Conservation (phyloP, 2,797 vertebrate species). For the Xenopus petersii region DNA sequence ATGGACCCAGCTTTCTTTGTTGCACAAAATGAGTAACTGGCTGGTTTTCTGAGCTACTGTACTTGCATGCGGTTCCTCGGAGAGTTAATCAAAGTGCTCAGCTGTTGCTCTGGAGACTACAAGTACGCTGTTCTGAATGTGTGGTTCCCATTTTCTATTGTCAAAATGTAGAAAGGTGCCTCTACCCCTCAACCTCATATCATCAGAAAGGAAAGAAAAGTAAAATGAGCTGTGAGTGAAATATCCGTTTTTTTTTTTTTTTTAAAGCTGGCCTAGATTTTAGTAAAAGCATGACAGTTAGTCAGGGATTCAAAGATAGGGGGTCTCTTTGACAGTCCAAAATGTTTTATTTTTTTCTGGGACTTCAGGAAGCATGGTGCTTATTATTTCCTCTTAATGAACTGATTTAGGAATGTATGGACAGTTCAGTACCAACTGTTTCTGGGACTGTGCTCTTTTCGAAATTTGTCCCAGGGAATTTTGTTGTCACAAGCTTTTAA, state of each 20-base stretch:
- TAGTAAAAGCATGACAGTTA: not conserved
- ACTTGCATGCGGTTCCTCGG: conserved; percentile 8
- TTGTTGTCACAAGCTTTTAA: too few species aligned
- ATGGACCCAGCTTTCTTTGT: conserved; percentile 4
- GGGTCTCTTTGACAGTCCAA: too few species aligned
- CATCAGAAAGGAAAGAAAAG: conserved; percentile 9
- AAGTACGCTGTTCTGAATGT: not conserved
- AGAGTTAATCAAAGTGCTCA: conserved; percentile 34
- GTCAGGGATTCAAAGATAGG: conserved; percentile 4
- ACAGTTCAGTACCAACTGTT: too few species aligned
- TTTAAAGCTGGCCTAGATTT: too few species aligned
- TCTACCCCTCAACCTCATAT: not conserved
- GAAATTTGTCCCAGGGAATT: too few species aligned
- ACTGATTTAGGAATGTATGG: too few species aligned
- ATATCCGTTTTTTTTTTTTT: not conserved
- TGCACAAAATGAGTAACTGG: not conserved
- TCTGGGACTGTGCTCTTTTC: too few species aligned
- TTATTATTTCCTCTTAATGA: too few species aligned
- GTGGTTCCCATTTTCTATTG: conserved; percentile 16
- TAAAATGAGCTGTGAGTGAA: conserved; percentile 29
- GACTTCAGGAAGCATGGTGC: too few species aligned
- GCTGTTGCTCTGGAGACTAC: not conserved
- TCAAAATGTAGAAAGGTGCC: conserved; percentile 4
- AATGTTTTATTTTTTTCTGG: too few species aligned
- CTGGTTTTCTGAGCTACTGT: conserved; percentile 19